Evolutionary conservation across 2,113 vertebrate genomes (phyloP), one percentile per base, ranked within the genome.

Genomic region (Myanophis thanlyinensis): DNA sequence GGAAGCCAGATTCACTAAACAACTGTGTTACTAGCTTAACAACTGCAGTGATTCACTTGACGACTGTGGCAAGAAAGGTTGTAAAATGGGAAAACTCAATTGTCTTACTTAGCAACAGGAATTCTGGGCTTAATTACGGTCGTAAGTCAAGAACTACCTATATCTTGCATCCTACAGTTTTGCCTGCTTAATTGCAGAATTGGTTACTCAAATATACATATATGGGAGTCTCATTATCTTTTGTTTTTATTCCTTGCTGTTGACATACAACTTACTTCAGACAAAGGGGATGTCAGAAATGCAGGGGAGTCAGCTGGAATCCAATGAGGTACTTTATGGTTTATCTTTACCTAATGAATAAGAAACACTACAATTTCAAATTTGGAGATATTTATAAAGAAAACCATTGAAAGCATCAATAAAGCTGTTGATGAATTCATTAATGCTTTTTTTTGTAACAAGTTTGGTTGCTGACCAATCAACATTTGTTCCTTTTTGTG

Each of bases 231-330:
- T 97, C 94, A 96, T 95, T 48, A 95, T 93, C 95, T 95, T 97
- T 95, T 96, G 95, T 96, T 96, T 96, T 96, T 96, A 94, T 96
- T 95, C 56, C 93, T 96, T 95, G 93, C 94, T 48, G 40, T 96
- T 94, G 93, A 95, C 93, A 94, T 52, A 4, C 95, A 95, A 93
- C 93, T 97, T 96, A 49, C 95, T 93, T 93, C 96, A 97, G 96
- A 96, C 96, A 97, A 97, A 97, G 96, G 97, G 93, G 92, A 95
- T 97, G 97, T 91, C 96, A 97, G 96, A 96, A 96, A 95, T 96
- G 96, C 97, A 97, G 95, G 96, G 96, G 92, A 97, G 95, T 95
- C 96, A 90, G 94, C 95, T 97, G 97, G 96, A 97, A 89, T 93
- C 95, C 27, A 90, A 94, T 35, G 95, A 97, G 97, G 96, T 97